Evolutionary conservation across 2,888 invertebrate genomes (phyloP), one percentile per base, ranked within the genome.

Genomic region (Cylindroiulus punctatus): DNA sequence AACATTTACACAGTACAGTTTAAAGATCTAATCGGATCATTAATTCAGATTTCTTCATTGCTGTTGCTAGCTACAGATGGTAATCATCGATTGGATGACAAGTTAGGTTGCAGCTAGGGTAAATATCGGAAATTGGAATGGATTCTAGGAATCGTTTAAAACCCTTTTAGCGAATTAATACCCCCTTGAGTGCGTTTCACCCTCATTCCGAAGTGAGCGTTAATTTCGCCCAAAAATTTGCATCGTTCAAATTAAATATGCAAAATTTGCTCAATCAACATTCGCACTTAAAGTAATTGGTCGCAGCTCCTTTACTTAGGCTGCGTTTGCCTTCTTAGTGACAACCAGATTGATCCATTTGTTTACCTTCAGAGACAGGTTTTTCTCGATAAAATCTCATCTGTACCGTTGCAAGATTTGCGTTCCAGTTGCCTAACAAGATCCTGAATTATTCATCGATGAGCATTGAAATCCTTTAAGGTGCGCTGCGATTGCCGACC

Each of bases 391-490:
- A 32, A 76, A 76, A 76, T 76, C 76, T 76, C 76, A 30, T 76
- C 76, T 65, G 57, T 65, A 65, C 57, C 57, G 8, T 26, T 65
- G 26, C 76, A 76, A 76, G 76, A 76, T 76, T 76, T 76, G 30
- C 30, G 76, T 76, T 76, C 76, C 30, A 76, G 76, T 76, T 76
- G 32, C 26, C 76, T 76, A 76, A 76, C 76, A 76, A 76, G 76
- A 76, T 76, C 76, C 76, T 76, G 76, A 76, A 76, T 76, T 76
- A 76, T 76, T 76, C 76, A 76, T 76, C 76, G 76, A 76, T 76
- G 76, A 76, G 30, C 76, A 32, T 76, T 76, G 76, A 12, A 76
- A 76, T 32, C 76, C 76, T 76, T 76, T 76, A 76, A 76, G 76
- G 30, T 30, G 30, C 76, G 76, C 30, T 30, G 26, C 14, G 76